phyloP scores from a whole-genome alignment of 2,797 vertebrate species.

The Danio kyathit region DNA sequence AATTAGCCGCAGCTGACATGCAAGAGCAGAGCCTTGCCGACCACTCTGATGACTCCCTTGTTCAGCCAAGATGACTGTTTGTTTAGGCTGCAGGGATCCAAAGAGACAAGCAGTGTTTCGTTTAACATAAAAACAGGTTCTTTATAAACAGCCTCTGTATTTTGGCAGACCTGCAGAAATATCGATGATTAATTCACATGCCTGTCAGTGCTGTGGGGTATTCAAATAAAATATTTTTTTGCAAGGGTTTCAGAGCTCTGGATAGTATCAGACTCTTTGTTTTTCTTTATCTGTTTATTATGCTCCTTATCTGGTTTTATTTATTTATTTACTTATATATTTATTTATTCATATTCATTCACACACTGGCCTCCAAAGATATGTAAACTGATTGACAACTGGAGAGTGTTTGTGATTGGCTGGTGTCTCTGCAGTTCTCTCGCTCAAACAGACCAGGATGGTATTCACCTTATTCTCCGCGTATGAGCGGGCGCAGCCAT shows the following conservation, averaged over 20 bases:
- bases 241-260: constrained; percentile 9
- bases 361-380: background rate
- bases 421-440: background rate
- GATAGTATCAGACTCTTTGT: constrained; percentile 21
- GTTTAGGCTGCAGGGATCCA: constrained; percentile 54
- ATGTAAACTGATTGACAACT: background rate
- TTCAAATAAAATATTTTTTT: constrained; percentile 20
- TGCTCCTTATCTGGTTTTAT: background rate
- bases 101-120: constrained; percentile 37
- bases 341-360: background rate
- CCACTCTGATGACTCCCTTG: constrained; percentile 55
- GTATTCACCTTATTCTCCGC: no score
- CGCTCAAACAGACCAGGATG: background rate
- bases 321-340: background rate
- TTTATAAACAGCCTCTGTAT: constrained; percentile 30
- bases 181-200: constrained; percentile 45
- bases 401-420: background rate
- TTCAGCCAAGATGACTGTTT: constrained; percentile 50
- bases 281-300: constrained; percentile 11
- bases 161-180: constrained; percentile 40
- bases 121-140: constrained; percentile 43
- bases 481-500: no score
- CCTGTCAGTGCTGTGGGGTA: constrained; percentile 20
- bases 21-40: constrained; percentile 24
- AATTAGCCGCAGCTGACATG: constrained; percentile 60